Conservation (phyloP, 2,888 invertebrate genomes). For the Lutraria lutraria region DNA sequence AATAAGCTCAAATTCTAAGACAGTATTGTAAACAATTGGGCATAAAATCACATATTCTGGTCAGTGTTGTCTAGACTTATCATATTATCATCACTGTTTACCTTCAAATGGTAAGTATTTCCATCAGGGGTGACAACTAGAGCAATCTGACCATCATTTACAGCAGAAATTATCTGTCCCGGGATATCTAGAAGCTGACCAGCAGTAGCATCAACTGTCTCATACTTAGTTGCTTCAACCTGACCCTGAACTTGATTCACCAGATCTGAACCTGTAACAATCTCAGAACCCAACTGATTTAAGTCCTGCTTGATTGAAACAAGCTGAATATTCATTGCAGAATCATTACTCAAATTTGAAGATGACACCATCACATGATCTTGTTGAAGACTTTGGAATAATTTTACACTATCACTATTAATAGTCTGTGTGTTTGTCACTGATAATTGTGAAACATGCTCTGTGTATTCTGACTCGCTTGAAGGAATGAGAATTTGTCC, state of each 20-base stretch:
- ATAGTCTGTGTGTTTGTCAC: neutral
- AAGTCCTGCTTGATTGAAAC: constrained; percentile 16
- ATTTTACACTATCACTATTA: constrained; percentile 26
- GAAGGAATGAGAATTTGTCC: constrained; percentile 61
- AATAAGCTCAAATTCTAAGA: no score
- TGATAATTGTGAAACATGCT: constrained; percentile 36
- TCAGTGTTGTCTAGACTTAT: neutral
- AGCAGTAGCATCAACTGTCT: neutral
- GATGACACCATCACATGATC: neutral
- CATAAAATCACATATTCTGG: neutral
- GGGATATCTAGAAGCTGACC: constrained; percentile 21
- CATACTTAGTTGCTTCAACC: neutral
- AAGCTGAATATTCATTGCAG: neutral
- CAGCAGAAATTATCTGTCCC: constrained; percentile 43
- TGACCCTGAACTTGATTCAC: constrained; percentile 30
- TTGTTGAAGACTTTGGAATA: constrained; percentile 11
- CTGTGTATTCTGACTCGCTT: constrained; percentile 45
- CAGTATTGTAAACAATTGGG: neutral
- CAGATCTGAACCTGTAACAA: neutral
- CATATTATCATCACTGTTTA: constrained; percentile 8
- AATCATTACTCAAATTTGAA: neutral
- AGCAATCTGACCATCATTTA: constrained; percentile 24
- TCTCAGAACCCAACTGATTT: constrained; percentile 4
- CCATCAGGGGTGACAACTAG: constrained; percentile 44
- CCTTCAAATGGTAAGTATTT: constrained; percentile 40